Percentiles rank a stretch among this genome's conserved stretches.
These are phyloP conservation scores for Eulemur rubriventer DNA, from an alignment of 2,797 vertebrate genomes.

Conservation along the genomic window DNA sequence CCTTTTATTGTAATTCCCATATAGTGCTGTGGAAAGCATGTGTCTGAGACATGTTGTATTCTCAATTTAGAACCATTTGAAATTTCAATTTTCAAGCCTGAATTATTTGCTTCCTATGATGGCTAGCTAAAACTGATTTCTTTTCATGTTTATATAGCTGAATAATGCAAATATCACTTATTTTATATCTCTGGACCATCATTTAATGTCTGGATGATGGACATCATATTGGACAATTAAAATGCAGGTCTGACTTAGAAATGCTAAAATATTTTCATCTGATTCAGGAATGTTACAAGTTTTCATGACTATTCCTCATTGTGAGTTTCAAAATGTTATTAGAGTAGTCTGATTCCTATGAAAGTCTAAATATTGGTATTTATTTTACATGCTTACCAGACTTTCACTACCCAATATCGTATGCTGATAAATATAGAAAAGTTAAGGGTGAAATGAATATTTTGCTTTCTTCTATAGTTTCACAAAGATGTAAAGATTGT, in stretches of 20 bases:
- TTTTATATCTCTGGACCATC: background rate
- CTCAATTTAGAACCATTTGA: background rate
- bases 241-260: background rate
- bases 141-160: background rate
- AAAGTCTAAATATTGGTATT: background rate
- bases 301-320: background rate
- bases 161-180: background rate
- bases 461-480: slow-evolving; percentile 60
- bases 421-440: background rate
- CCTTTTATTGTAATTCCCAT: background rate
- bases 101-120: background rate
- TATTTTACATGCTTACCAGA: background rate
- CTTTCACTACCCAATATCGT: background rate
- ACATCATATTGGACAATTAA: background rate
- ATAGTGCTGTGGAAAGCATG: background rate
- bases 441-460: background rate
- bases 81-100: background rate
- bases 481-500: slow-evolving; percentile 52
- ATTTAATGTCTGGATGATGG: background rate
- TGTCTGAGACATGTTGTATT: background rate
- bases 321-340: background rate
- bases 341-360: background rate
- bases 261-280: background rate
- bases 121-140: background rate
- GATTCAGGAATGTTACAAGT: background rate